Conservation (phyloP, 1,140 invertebrate genomes). For the Drosophila saltans region DNA sequence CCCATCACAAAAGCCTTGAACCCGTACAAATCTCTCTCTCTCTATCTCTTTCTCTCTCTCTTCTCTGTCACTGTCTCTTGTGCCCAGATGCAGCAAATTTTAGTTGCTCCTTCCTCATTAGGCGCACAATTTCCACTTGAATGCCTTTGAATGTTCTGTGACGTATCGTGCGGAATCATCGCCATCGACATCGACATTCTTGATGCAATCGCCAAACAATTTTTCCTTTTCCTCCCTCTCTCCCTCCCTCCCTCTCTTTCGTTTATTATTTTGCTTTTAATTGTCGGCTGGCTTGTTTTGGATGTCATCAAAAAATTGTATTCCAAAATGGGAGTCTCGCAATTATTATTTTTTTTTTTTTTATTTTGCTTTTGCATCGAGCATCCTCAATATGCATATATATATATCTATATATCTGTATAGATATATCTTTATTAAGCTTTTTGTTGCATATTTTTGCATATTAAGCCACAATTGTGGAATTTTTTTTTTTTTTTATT, state of each 20-base stretch:
- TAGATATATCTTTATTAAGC: constrained; percentile 18
- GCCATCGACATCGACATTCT: constrained; percentile 25
- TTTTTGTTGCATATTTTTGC: constrained; percentile 43
- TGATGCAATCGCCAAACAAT: constrained; percentile 55
- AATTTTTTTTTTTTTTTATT: neutral
- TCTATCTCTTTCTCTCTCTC: neutral
- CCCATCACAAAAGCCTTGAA: too few species aligned
- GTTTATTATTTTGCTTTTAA: constrained; percentile 65
- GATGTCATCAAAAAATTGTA: constrained; percentile 60
- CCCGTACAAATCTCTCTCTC: too few species aligned
- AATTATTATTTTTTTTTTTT: constrained; percentile 26
- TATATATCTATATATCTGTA: neutral
- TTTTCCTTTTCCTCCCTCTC: constrained; percentile 20
- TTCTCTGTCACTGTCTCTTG: neutral
- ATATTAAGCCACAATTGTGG: constrained; percentile 34
- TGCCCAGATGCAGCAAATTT: neutral
- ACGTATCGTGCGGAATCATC: constrained; percentile 68
- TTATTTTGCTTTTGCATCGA: constrained; percentile 19
- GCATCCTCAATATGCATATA: constrained; percentile 7
- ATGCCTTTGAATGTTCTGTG: constrained; percentile 73
- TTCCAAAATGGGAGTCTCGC: constrained; percentile 51
- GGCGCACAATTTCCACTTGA: constrained; percentile 70
- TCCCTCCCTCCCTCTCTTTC: constrained; percentile 4
- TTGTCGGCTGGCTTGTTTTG: constrained; percentile 72
- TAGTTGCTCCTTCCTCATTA: constrained; percentile 50